A percentile compares a stretch with the other conserved stretches of the same genome.
Evolutionary conservation across 1,140 invertebrate genomes (phyloP).

Genomic region (Anastrepha ludens): DNA sequence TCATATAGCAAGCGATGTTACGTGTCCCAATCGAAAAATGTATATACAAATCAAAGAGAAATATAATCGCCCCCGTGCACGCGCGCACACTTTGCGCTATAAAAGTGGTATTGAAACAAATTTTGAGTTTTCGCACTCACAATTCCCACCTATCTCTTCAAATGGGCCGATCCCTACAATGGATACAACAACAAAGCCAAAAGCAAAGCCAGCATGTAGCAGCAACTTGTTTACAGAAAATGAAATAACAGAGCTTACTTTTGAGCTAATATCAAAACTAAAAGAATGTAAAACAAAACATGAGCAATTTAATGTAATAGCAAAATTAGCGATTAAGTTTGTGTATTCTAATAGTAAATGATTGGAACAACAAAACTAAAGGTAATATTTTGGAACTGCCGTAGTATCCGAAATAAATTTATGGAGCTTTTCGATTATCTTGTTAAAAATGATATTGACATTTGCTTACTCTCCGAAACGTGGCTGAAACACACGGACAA

Average conservation of each 20-base stretch:
- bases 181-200: not conserved
- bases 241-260: not conserved
- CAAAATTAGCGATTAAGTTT: conserved; percentile 51
- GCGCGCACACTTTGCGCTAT: not conserved
- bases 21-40: not conserved
- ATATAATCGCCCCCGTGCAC: not conserved
- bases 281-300: not conserved
- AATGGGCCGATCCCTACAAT: not conserved
- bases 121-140: not conserved
- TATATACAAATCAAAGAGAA: conserved; percentile 29
- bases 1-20: not conserved
- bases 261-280: not conserved
- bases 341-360: not conserved
- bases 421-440: conserved; percentile 27
- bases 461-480: not conserved
- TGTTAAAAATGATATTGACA: not conserved
- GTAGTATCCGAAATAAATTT: conserved; percentile 26
- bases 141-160: not conserved
- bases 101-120: not conserved
- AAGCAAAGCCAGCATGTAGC: too few relatives aligned
- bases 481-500: not conserved
- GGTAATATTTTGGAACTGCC: conserved; percentile 33
- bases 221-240: not conserved
- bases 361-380: not conserved
- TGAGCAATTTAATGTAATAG: conserved; percentile 36